Evolutionary conservation across 2,113 vertebrate species (phyloP).

Genomic region (Gymnarchus niloticus): DNA sequence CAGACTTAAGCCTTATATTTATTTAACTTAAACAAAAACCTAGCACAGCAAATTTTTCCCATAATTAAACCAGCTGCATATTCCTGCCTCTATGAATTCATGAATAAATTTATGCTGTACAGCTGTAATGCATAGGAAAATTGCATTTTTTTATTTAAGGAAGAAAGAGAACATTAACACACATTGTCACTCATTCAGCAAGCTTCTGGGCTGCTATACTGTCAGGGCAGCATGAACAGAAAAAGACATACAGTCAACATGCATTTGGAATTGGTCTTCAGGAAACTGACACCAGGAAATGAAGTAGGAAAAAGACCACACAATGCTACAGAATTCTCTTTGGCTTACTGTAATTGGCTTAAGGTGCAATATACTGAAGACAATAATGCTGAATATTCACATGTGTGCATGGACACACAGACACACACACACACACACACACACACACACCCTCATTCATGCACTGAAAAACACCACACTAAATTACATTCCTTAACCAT

Average conservation of each 20-base stretch:
- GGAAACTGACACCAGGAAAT: background rate
- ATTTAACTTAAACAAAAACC: background rate
- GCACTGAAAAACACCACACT: background rate
- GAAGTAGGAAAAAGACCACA: background rate
- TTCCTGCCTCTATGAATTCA: conserved; percentile 56
- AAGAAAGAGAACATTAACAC: background rate
- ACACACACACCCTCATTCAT: background rate
- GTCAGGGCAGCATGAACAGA: background rate
- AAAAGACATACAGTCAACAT: background rate
- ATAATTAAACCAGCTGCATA: conserved; percentile 49
- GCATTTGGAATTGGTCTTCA: background rate
- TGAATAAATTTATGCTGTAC: conserved; percentile 54
- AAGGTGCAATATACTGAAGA: background rate
- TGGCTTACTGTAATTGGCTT: background rate
- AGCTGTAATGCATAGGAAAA: conserved; percentile 53
- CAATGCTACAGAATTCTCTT: background rate
- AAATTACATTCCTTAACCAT: background rate
- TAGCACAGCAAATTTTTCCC: conserved; percentile 40
- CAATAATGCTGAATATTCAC: background rate
- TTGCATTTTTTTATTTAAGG: conserved; percentile 45
- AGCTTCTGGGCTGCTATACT: background rate
- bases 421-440: background rate
- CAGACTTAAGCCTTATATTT: conserved; percentile 6
- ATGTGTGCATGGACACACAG: background rate
- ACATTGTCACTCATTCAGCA: background rate